phyloP scores from a whole-genome alignment of 2,113 vertebrate genomes.

The Eurystomus gularis region DNA sequence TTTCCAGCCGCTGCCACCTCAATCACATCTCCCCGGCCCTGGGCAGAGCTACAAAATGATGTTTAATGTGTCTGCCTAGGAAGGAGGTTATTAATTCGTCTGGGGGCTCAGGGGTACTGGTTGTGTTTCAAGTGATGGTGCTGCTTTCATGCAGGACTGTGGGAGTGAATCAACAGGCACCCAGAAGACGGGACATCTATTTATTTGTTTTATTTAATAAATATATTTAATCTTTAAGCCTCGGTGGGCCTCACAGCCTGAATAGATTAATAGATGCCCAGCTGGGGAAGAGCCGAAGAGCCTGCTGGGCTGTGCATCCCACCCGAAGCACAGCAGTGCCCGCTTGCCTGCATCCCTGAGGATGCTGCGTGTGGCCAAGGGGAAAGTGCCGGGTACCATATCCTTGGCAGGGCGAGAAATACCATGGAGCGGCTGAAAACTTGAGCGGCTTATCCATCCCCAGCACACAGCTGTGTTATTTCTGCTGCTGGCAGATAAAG shows the following conservation, averaged over 20 bases:
- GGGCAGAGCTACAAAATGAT: not conserved
- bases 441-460: not conserved
- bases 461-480: not conserved
- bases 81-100: not conserved
- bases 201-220: not conserved
- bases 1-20: not conserved
- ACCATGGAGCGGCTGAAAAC: not conserved
- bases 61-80: slow-evolving; percentile 26
- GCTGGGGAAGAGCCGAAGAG: not conserved
- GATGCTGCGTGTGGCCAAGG: not conserved
- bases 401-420: not conserved
- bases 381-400: not conserved
- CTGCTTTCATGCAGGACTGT: not conserved
- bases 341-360: not conserved
- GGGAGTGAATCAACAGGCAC: not conserved
- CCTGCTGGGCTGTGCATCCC: not conserved
- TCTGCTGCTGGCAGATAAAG: not conserved
- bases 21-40: not conserved
- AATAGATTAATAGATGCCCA: not conserved
- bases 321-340: rapidly evolving
- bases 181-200: not conserved
- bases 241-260: not conserved
- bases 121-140: rapidly evolving
- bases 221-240: not conserved
- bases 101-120: not conserved